Conservation (phyloP, 2,888 invertebrate species). For the Lingula anatina region DNA sequence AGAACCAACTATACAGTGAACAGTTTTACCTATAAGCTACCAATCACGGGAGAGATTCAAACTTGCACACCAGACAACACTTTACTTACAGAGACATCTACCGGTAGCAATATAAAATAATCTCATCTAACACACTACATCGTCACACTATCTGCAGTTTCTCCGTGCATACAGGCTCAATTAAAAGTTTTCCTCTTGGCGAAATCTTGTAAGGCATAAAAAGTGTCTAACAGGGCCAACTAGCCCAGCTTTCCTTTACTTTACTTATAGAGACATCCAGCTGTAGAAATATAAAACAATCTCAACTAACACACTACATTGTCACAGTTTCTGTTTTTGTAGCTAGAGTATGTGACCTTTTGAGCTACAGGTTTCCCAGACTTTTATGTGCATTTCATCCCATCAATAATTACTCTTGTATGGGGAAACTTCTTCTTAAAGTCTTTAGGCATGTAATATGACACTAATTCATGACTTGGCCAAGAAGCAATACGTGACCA, state of each 20-base stretch:
- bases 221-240: too few relatives aligned
- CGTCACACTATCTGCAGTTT: constrained; percentile 13
- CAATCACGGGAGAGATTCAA: too few relatives aligned
- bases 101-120: too few relatives aligned
- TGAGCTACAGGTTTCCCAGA: constrained; percentile 5
- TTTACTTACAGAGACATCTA: too few relatives aligned
- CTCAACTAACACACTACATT: too few relatives aligned
- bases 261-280: too few relatives aligned
- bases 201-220: constrained; percentile 11
- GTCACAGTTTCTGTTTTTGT: constrained; percentile 5
- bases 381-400: constrained; percentile 6
- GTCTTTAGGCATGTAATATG: constrained; percentile 4
- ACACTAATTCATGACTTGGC: constrained; percentile 4
- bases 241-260: too few relatives aligned
- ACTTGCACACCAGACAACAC: too few relatives aligned
- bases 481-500: constrained; percentile 5
- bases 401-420: constrained; percentile 8
- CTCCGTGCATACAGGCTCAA: constrained; percentile 14
- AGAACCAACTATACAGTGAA: too few relatives aligned
- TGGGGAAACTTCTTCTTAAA: constrained; percentile 6
- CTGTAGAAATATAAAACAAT: too few relatives aligned
- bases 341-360: not conserved
- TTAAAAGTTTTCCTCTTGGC: constrained; percentile 1
- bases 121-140: too few relatives aligned
- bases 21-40: too few relatives aligned